phyloP scores from a whole-genome alignment of 1,140 invertebrate genomes.

The Solenopsis invicta region DNA sequence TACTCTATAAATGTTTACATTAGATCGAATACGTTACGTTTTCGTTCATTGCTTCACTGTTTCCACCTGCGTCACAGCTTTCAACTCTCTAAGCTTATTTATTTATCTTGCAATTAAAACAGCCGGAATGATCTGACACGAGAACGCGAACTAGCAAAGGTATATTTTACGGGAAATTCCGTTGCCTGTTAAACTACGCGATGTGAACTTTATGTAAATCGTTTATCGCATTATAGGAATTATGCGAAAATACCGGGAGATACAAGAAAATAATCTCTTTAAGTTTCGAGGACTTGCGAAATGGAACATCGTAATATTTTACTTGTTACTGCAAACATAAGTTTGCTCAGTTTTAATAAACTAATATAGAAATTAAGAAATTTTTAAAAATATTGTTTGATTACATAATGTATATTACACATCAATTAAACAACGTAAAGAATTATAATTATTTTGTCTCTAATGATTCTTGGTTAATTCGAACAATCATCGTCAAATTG shows the following conservation, averaged over 20 bases:
- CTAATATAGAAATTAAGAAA: neutral
- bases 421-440: neutral
- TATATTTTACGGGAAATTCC: slow-evolving; percentile 11
- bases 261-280: slow-evolving; percentile 3
- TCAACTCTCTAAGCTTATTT: slow-evolving; percentile 30
- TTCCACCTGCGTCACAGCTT: neutral
- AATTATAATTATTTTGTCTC: neutral
- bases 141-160: neutral
- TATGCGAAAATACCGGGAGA: neutral
- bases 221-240: slow-evolving; percentile 31
- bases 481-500: neutral
- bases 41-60: neutral
- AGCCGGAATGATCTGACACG: neutral
- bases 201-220: slow-evolving; percentile 1
- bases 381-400: neutral
- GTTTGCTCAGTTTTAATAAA: neutral
- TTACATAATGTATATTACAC: neutral
- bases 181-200: neutral
- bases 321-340: neutral
- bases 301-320: neutral
- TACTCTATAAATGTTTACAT: slow-evolving; percentile 63
- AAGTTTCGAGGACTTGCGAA: neutral
- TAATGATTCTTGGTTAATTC: neutral
- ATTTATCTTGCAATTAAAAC: slow-evolving; percentile 60
- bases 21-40: slow-evolving; percentile 9